These are phyloP conservation scores for Agrilus mali DNA, from an alignment of 2,888 invertebrate genomes.

Conservation along the genomic window DNA sequence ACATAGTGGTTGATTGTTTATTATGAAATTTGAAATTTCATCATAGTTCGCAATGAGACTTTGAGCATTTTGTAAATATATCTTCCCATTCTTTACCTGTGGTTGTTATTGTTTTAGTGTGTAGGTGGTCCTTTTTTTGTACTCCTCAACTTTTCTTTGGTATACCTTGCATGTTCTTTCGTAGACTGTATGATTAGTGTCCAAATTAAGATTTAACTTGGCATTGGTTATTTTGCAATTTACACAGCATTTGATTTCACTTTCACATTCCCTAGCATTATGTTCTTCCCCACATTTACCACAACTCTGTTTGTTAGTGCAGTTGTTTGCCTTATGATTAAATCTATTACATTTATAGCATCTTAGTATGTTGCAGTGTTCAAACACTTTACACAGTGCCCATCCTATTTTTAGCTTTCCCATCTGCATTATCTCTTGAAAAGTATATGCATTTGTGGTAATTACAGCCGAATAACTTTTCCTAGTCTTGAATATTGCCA, in stretches of 20 bases:
- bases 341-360: too few relatives aligned
- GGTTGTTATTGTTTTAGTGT: background rate
- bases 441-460: too few relatives aligned
- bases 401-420: too few relatives aligned
- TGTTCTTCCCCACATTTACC: background rate
- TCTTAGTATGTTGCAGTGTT: too few relatives aligned
- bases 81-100: background rate
- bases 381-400: too few relatives aligned
- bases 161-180: background rate
- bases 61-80: slow-evolving; percentile 1
- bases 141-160: background rate
- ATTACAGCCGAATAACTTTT: too few relatives aligned
- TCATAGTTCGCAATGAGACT: background rate
- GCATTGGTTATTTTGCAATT: background rate
- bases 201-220: background rate
- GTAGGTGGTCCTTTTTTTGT: background rate
- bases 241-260: background rate
- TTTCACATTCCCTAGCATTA: background rate
- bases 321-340: background rate
- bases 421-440: too few relatives aligned
- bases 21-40: background rate
- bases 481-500: too few relatives aligned
- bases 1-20: background rate
- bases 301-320: background rate
- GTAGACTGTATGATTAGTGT: background rate